Evolutionary conservation across 2,113 vertebrate species (phyloP), one percentile per base, ranked within the genome.

Genomic region (Bostrychus sinensis): DNA sequence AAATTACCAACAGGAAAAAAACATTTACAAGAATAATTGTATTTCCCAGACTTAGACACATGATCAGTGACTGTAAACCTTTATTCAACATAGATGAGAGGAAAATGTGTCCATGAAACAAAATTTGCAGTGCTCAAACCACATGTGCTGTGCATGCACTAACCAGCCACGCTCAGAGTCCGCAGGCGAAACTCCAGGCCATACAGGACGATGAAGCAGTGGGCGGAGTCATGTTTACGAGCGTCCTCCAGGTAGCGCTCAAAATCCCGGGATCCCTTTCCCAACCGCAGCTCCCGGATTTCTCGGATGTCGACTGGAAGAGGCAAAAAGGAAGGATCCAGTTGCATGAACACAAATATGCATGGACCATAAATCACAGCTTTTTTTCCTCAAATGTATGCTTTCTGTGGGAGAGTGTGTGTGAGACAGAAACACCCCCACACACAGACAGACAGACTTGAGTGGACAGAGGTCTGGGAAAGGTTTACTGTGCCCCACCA

Each of bases 171-270:
- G 0, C 94, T 95, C 71, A 95, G 89, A 0, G 93, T 94, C 85
- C 92, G 78, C 23, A 95, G 91, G 77, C 94, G 89, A 85, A 95
- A 95, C 80, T 95, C 94, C 53, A 87, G 87, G 16, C 94, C 94
- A 0, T 94, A 94, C n/a, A 95, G 87, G 61, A 95, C 89, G 80
- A 95, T 94, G 82, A 95, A 95, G 86, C 94, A 95, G 84, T 93
- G 91, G 53, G 85, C 56, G 30, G 90, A 59, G 80, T 95, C 94
- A 57, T 94, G 71, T 54, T 94, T 94, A 20, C 94, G 91, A 41
- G 93, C 92, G 0, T 95, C 94, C 83, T 95, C 94, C 0, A 93
- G 93, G 50, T 94, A 95, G 12, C 94, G 92, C 82, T 95, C 94
- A 7, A 95, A 95, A 77, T 95, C 94, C 43, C 94, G 86, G 0